These are phyloP conservation scores for Drosophila tani DNA, from an alignment of 1,140 invertebrate genomes.

Conservation along the genomic window DNA sequence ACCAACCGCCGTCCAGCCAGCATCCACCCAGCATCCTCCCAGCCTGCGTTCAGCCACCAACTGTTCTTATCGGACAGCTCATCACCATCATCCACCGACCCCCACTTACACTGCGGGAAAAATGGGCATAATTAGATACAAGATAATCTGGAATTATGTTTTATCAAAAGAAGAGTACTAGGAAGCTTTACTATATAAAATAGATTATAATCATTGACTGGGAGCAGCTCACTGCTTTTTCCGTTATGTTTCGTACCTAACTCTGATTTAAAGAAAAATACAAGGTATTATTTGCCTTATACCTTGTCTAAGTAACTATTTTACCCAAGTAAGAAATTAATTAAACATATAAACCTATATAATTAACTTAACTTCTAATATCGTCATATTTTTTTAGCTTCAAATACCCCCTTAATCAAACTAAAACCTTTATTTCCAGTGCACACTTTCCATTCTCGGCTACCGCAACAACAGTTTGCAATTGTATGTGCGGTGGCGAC, in stretches of 20 bases:
- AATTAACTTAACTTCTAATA: neutral
- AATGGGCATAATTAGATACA: neutral
- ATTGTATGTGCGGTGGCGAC: conserved; percentile 54
- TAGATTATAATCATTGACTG: too few relatives aligned
- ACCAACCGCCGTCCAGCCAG: neutral
- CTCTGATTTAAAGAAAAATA: too few relatives aligned
- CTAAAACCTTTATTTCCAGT: conserved; percentile 8
- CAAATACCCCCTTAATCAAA: neutral
- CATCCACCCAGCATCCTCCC: neutral
- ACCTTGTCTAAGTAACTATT: too few relatives aligned
- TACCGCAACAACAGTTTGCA: conserved; percentile 57
- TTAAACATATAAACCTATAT: neutral
- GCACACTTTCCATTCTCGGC: conserved; percentile 29
- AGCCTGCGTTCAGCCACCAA: neutral
- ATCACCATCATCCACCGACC: conserved; percentile 24
- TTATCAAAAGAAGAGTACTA: too few relatives aligned
- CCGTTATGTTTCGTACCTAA: too few relatives aligned
- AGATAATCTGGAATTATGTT: too few relatives aligned
- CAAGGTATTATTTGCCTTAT: too few relatives aligned
- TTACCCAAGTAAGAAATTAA: neutral
- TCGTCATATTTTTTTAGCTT: too few relatives aligned
- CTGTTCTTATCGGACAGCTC: conserved; percentile 15
- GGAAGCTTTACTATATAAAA: too few relatives aligned
- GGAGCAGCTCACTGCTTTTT: too few relatives aligned
- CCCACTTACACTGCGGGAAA: conserved; percentile 7